These are phyloP conservation scores for Diplodus puntazzo DNA, from an alignment of 2,797 vertebrate genomes.

Conservation along the genomic window DNA sequence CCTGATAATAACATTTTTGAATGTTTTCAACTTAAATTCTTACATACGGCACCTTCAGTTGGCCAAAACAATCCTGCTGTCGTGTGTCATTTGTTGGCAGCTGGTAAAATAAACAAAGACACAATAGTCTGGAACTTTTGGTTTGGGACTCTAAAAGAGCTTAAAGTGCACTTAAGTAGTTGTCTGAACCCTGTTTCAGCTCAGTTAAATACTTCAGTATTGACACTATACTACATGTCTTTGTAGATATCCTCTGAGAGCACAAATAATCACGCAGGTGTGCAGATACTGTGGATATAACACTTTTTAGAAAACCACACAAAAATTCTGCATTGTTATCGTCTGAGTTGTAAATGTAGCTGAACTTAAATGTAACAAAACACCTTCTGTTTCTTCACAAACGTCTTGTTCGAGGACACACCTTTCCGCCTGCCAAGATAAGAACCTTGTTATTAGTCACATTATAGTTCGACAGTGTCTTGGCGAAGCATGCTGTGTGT, in stretches of 20 bases:
- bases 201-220: not conserved
- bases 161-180: no score
- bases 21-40: no score
- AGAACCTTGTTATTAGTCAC: slow-evolving; percentile 2
- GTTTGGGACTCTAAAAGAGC: not conserved
- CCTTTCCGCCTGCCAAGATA: slow-evolving; percentile 11
- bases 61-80: no score
- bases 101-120: no score
- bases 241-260: not conserved
- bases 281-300: not conserved
- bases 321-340: not conserved
- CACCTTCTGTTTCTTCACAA: not conserved
- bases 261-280: not conserved
- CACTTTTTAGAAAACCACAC: not conserved
- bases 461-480: not conserved
- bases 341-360: not conserved
- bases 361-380: not conserved
- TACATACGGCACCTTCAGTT: no score
- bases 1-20: no score
- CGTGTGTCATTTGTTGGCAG: no score
- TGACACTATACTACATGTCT: not conserved
- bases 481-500: not conserved
- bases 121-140: not conserved
- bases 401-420: not conserved
- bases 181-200: no score